Percentiles rank a stretch among this genome's conserved stretches.
Conservation (phyloP, 2,888 invertebrate genomes). For the Andrena bicolor region DNA sequence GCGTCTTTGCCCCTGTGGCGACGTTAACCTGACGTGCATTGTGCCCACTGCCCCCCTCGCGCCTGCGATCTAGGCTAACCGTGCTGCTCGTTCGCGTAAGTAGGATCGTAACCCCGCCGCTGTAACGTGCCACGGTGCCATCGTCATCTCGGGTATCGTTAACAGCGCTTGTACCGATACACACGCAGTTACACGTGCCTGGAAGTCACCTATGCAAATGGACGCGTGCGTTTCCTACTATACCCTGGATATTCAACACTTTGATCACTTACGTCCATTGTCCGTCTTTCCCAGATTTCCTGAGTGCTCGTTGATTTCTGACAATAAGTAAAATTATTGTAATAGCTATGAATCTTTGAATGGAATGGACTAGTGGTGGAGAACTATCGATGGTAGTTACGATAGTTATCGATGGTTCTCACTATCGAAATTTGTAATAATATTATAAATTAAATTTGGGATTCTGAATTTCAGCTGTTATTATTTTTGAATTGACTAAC, state of each 20-base stretch:
- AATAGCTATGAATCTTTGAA: too few species aligned
- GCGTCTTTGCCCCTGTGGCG: constrained; percentile 10
- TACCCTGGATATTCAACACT: neutral
- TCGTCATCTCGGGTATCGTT: constrained; percentile 60
- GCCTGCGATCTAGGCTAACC: constrained; percentile 75
- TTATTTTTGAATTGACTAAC: too few species aligned
- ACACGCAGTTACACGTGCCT: neutral
- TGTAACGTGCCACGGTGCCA: constrained; percentile 63
- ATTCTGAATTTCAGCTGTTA: too few species aligned
- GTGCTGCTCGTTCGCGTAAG: constrained; percentile 72
- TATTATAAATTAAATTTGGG: too few species aligned
- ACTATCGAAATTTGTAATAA: too few species aligned
- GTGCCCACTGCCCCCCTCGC: neutral
- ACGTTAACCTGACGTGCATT: constrained; percentile 9
- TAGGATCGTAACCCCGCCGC: constrained; percentile 74
- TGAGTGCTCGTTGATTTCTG: too few species aligned
- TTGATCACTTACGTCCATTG: too few species aligned
- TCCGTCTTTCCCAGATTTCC: too few species aligned
- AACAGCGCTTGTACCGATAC: constrained; percentile 12
- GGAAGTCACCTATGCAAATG: neutral
- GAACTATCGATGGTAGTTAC: too few species aligned
- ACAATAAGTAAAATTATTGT: too few species aligned
- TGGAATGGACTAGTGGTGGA: too few species aligned
- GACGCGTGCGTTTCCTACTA: neutral
- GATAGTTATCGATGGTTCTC: too few species aligned